Conservation (phyloP, 2,888 invertebrate genomes). For the Leptarthrus brevirostris region DNA sequence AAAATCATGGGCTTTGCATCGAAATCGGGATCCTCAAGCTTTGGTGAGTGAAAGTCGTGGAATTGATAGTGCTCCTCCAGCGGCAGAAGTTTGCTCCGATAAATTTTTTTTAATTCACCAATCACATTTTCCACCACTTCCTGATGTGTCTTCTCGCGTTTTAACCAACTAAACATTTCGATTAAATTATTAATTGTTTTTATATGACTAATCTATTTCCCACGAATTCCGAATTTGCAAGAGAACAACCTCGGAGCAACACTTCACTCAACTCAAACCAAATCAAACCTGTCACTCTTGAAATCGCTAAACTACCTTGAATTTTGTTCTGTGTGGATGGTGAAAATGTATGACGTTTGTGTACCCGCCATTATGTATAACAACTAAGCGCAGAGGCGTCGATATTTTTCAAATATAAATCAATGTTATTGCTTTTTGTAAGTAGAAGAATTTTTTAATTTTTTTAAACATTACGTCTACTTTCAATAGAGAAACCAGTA, state of each 20-base stretch:
- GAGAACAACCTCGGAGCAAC: conserved; percentile 21
- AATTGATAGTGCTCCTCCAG: conserved; percentile 91
- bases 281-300: conserved; percentile 17
- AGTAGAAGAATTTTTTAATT: no score
- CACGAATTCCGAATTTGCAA: conserved; percentile 32
- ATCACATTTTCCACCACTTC: conserved; percentile 91
- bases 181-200: background rate
- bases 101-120: conserved; percentile 94
- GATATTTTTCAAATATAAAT: no score
- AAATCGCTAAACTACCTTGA: background rate
- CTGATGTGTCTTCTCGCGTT: conserved; percentile 72
- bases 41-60: conserved; percentile 97
- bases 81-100: conserved; percentile 89
- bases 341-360: conserved; percentile 19
- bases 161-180: conserved; percentile 88
- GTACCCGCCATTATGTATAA: conserved; percentile 4
- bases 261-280: conserved; percentile 17
- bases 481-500: no score
- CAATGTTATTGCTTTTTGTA: no score
- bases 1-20: conserved; percentile 99
- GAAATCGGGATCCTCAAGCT: conserved; percentile 95
- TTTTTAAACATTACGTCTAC: no score
- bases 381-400: background rate
- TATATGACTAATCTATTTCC: conserved; percentile 20
- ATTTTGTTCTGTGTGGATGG: background rate